Conservation (phyloP, 2,113 vertebrate genomes). For the Pedionomus torquatus region DNA sequence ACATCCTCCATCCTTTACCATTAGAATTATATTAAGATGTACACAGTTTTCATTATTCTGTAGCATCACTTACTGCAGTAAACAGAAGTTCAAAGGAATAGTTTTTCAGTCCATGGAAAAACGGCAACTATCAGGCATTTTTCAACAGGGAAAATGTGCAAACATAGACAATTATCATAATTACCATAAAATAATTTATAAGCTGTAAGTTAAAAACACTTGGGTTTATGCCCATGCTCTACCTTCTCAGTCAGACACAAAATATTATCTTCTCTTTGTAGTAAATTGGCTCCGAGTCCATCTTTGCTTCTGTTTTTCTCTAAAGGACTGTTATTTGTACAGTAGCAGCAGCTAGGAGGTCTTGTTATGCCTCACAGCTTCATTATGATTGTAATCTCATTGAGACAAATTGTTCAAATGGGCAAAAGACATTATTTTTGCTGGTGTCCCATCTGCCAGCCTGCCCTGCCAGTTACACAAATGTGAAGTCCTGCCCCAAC, state of each 20-base stretch:
- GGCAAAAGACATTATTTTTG: neutral
- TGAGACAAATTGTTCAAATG: neutral
- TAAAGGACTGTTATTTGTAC: neutral
- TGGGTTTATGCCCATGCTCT: neutral
- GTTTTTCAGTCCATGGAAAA: neutral
- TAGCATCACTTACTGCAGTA: neutral
- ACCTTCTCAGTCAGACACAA: neutral
- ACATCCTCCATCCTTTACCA: neutral
- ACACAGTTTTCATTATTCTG: neutral
- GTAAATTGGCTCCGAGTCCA: neutral
- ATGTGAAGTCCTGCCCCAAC: fast-evolving
- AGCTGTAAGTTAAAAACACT: neutral
- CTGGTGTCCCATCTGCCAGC: neutral
- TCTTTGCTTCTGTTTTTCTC: slow-evolving; percentile 1
- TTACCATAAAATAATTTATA: neutral
- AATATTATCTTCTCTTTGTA: neutral
- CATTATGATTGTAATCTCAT: neutral
- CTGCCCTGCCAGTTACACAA: neutral
- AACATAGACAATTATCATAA: neutral
- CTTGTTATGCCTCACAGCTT: neutral
- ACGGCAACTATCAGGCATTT: neutral
- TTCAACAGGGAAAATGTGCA: neutral
- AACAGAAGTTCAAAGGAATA: neutral
- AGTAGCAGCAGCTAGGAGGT: neutral
- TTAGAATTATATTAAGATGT: neutral